A percentile compares a stretch with the other conserved stretches of the same genome.
Conservation (phyloP, 1,140 invertebrate species). For the Drosophila ogumai region DNA sequence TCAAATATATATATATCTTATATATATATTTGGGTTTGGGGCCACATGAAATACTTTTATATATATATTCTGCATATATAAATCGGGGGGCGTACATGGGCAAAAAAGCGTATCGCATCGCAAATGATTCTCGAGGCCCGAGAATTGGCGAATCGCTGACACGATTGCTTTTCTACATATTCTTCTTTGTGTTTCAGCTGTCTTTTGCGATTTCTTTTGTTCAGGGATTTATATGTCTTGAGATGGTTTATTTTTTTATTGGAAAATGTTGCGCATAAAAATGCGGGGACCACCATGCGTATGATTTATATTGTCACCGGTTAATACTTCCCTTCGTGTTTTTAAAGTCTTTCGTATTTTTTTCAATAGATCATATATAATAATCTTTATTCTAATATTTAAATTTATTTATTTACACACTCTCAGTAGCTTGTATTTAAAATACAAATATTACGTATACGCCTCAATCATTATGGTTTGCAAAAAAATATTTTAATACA, state of each 20-base stretch:
- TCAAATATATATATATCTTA: constrained; percentile 66
- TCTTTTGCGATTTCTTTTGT: not conserved
- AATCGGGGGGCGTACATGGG: constrained; percentile 33
- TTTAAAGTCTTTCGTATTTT: not conserved
- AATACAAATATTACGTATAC: not conserved
- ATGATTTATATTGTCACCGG: constrained; percentile 1
- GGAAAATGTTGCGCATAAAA: not conserved
- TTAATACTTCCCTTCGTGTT: too few species aligned
- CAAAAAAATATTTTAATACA: not conserved
- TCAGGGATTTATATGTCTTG: not conserved
- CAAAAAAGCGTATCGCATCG: constrained; percentile 39
- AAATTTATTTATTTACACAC: not conserved
- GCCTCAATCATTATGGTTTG: not conserved
- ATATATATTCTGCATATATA: constrained; percentile 54
- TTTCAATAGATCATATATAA: not conserved
- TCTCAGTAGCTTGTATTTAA: not conserved
- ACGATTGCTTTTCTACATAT: constrained; percentile 3
- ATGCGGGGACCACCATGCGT: not conserved
- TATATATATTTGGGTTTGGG: constrained; percentile 23
- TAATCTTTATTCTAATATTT: not conserved
- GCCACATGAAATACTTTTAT: constrained; percentile 60
- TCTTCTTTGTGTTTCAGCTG: not conserved
- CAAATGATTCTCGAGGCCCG: constrained; percentile 29
- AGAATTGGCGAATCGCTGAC: constrained; percentile 24
- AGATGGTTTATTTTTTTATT: not conserved